Evolutionary conservation across 2,113 vertebrate genomes (phyloP).

Genomic region (Pelobates fuscus): DNA sequence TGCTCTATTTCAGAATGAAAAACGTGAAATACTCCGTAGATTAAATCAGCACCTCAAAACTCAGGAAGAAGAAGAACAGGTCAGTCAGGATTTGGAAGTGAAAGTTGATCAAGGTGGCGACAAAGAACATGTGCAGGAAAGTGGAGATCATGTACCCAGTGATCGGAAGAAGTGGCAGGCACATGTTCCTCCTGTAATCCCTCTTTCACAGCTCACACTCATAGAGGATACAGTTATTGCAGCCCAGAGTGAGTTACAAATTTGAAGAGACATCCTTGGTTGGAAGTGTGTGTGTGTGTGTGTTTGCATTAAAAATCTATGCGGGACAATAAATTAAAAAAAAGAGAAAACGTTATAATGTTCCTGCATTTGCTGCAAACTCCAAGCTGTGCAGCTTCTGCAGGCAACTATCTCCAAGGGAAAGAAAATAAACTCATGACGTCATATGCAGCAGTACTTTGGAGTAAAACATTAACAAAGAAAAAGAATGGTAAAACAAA

Average conservation of each 20-base stretch:
- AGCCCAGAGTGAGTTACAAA: constrained; percentile 72
- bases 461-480: no score
- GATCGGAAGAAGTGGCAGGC: constrained; percentile 91
- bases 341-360: no score
- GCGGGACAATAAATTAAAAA: no score
- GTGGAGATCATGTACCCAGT: constrained; percentile 58
- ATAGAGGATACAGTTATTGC: constrained; percentile 75
- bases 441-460: no score
- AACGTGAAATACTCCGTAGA: constrained; percentile 87
- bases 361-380: no score
- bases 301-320: no score
- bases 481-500: no score
- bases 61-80: constrained; percentile 65
- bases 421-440: no score
- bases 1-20: constrained; percentile 83
- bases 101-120: constrained; percentile 48
- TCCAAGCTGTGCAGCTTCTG: no score
- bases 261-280: no score
- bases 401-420: no score
- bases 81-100: constrained; percentile 48
- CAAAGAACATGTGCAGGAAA: constrained; percentile 62
- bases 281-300: no score
- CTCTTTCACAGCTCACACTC: constrained; percentile 72
- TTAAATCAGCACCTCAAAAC: constrained; percentile 90
- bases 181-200: constrained; percentile 69